Conservation (phyloP, 2,113 vertebrate species). For the Talpa occidentalis region DNA sequence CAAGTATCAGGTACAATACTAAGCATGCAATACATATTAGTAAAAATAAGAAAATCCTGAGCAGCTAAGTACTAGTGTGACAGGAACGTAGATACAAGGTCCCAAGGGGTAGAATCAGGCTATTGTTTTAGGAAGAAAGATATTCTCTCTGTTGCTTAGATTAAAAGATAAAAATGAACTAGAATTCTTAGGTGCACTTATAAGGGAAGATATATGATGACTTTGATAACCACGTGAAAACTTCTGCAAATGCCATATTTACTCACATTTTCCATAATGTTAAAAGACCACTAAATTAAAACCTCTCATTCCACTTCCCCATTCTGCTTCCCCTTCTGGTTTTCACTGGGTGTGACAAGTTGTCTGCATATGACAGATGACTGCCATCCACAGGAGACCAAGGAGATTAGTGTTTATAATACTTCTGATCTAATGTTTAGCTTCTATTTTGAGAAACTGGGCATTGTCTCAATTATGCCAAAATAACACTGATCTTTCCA, state of each 20-base stretch:
- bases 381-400: not conserved
- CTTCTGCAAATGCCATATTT: slow-evolving; percentile 65
- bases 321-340: slow-evolving; percentile 65
- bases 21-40: not conserved
- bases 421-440: not conserved
- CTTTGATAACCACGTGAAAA: slow-evolving; percentile 14
- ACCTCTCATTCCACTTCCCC: slow-evolving; percentile 57
- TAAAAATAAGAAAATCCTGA: slow-evolving; percentile 10
- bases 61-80: not conserved
- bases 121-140: not conserved
- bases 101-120: not conserved
- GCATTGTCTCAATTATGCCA: not conserved
- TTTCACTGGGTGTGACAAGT: slow-evolving; percentile 45
- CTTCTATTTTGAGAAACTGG: not conserved
- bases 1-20: not conserved
- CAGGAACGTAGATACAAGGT: not conserved
- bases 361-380: slow-evolving; percentile 47
- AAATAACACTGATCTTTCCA: not conserved
- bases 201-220: not conserved
- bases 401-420: not conserved
- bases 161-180: slow-evolving; percentile 13
- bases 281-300: slow-evolving; percentile 50
- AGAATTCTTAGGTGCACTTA: not conserved
- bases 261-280: slow-evolving; percentile 66
- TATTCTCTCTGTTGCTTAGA: not conserved